Percentiles rank a stretch among this genome's conserved stretches.
phyloP scores from a whole-genome alignment of 2,113 vertebrate species.

The Thinocorus orbignyianus region DNA sequence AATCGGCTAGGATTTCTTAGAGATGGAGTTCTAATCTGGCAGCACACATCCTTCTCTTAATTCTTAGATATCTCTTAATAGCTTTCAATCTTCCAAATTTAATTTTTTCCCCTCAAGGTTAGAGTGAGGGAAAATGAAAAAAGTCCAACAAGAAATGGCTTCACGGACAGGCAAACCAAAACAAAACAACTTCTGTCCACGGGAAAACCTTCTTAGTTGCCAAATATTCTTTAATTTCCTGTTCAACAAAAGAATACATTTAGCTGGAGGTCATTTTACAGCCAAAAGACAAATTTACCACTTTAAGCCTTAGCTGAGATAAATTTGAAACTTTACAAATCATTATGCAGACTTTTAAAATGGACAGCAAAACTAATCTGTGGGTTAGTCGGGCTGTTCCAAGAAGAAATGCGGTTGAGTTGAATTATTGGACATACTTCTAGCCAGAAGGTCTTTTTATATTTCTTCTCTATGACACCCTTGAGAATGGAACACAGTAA shows the following conservation, averaged over 20 bases:
- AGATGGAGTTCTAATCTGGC: not conserved
- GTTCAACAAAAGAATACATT: not conserved
- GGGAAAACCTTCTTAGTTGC: not conserved
- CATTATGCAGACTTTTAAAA: not conserved
- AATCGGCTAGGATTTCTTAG: not conserved
- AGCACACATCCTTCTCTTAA: not conserved
- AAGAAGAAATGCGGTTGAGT: not conserved
- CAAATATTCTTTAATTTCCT: not conserved
- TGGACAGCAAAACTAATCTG: not conserved
- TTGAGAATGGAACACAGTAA: not conserved
- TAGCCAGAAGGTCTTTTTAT: not conserved
- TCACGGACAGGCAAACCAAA: not conserved
- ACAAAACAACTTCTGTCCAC: not conserved
- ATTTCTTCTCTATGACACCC: not conserved
- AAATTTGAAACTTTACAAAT: not conserved
- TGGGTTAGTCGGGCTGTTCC: not conserved
- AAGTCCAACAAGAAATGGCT: not conserved
- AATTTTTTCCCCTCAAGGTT: not conserved
- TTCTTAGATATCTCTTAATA: not conserved
- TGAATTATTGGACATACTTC: not conserved
- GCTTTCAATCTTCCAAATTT: fast-evolving
- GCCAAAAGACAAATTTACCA: not conserved
- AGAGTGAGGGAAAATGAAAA: not conserved
- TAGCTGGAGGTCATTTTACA: not conserved
- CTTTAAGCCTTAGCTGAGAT: not conserved